Evolutionary conservation across 1,140 invertebrate species (phyloP).

Genomic region (Pseudomyrmex sp.): DNA sequence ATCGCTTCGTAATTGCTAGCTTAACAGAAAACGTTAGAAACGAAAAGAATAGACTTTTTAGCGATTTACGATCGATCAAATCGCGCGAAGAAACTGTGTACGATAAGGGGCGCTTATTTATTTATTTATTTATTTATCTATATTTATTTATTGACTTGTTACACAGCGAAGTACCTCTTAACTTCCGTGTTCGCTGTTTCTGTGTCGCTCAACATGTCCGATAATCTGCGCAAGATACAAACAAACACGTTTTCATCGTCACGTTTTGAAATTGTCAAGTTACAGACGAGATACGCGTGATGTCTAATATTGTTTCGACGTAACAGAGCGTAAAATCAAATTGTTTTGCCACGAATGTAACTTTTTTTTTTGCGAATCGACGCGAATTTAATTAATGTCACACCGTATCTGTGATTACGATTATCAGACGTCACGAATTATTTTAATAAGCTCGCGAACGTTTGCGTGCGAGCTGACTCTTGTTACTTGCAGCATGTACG

Average conservation of each 20-base stretch:
- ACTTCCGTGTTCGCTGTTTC: slow-evolving; percentile 48
- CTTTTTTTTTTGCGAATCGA: not conserved
- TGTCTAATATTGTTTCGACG: slow-evolving; percentile 22
- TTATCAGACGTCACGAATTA: slow-evolving; percentile 60
- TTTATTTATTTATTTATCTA: slow-evolving; percentile 60
- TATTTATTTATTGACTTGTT: slow-evolving; percentile 54
- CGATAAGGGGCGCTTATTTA: slow-evolving; percentile 14
- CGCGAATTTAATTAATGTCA: slow-evolving; percentile 43
- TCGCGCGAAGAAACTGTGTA: not conserved
- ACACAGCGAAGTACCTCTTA: slow-evolving; percentile 52
- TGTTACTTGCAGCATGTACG: slow-evolving; percentile 75
- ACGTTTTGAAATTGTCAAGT: slow-evolving; percentile 37
- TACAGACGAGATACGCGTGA: slow-evolving; percentile 46
- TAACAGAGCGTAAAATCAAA: slow-evolving; percentile 13
- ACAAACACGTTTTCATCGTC: not conserved
- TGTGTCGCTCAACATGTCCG: slow-evolving; percentile 10
- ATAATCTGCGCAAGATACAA: slow-evolving; percentile 60
- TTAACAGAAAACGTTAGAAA: slow-evolving; percentile 43
- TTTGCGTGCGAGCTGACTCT: slow-evolving; percentile 60
- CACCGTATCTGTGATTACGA: slow-evolving; percentile 66
- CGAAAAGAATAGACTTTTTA: not conserved
- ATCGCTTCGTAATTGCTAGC: slow-evolving; percentile 52
- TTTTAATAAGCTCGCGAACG: slow-evolving; percentile 47
- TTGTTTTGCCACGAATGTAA: slow-evolving; percentile 1
- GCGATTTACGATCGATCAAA: not conserved